Percentiles rank a stretch among this genome's conserved stretches.
These are phyloP conservation scores for fruit fly (Drosophila melanogaster) DNA, from an alignment of 1,140 invertebrate species.

Conservation along the genomic window Release_6_plus_ISO1_MT NC_004354.4:20794001-20794500, in stretches of 20 bases:
- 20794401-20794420: slow-evolving; percentile 56
- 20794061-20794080: slow-evolving; percentile 44
- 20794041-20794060: slow-evolving; percentile 44
- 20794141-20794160: slow-evolving; percentile 41
- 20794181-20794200: slow-evolving; percentile 51
- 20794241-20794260: slow-evolving; percentile 47
- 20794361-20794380: slow-evolving; percentile 67
- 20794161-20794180: slow-evolving; percentile 56
- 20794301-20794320: slow-evolving; percentile 37
- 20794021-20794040: slow-evolving; percentile 66
- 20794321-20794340: slow-evolving; percentile 32
- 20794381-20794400: slow-evolving; percentile 62
- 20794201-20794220: slow-evolving; percentile 59
- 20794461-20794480: slow-evolving; percentile 62
- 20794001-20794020: slow-evolving; percentile 65
- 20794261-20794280: slow-evolving; percentile 33
- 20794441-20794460: slow-evolving; percentile 72
- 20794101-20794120: slow-evolving; percentile 39
- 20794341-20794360: slow-evolving; percentile 47
- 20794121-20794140: slow-evolving; percentile 26
- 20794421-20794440: slow-evolving; percentile 69
- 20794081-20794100: slow-evolving; percentile 48
- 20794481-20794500: slow-evolving; percentile 55
- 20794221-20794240: slow-evolving; percentile 53
- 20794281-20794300: slow-evolving; percentile 27